A percentile compares a stretch with the other conserved stretches of the same genome.
phyloP scores from a whole-genome alignment of 2,113 vertebrate species.

The Collichthys lucidus region DNA sequence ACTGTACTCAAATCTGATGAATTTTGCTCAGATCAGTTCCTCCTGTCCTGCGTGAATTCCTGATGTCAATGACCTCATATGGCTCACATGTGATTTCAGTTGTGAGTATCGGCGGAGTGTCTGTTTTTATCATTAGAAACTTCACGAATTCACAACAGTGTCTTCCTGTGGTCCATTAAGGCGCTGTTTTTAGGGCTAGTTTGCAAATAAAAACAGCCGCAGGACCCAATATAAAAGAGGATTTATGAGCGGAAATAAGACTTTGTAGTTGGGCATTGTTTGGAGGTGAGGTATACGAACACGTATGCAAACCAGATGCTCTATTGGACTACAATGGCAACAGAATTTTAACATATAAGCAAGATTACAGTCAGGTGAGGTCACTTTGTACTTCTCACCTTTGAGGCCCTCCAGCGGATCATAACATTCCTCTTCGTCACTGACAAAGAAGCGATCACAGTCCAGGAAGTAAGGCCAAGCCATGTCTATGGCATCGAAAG shows the following conservation, averaged over 20 bases:
- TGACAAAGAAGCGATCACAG: slow-evolving; percentile 89
- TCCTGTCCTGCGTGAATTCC: neutral
- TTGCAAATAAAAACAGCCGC: slow-evolving; percentile 40
- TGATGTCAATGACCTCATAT: slow-evolving; percentile 30
- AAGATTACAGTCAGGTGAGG: neutral
- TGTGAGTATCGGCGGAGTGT: neutral
- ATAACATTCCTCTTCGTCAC: slow-evolving; percentile 90
- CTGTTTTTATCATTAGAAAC: slow-evolving; percentile 1
- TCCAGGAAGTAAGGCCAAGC: slow-evolving; percentile 98
- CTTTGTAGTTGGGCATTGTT: slow-evolving; percentile 20
- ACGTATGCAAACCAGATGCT: slow-evolving; percentile 52
- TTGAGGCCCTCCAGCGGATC: slow-evolving; percentile 88
- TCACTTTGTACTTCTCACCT: slow-evolving; percentile 79
- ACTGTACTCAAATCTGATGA: neutral
- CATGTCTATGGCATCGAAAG: slow-evolving; percentile 93
- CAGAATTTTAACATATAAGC: neutral
- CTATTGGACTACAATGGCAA: neutral
- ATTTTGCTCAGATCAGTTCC: slow-evolving; percentile 1
- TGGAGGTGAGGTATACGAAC: slow-evolving; percentile 36
- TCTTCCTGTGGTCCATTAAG: neutral
- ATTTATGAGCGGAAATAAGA: slow-evolving; percentile 32
- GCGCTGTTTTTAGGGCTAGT: neutral
- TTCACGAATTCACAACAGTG: neutral
- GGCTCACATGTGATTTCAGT: slow-evolving; percentile 55
- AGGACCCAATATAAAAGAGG: neutral